A percentile compares a stretch with the other conserved stretches of the same genome.
These are phyloP conservation scores for Carterocephalus palaemon DNA, from an alignment of 2,888 invertebrate genomes.

Conservation along the genomic window DNA sequence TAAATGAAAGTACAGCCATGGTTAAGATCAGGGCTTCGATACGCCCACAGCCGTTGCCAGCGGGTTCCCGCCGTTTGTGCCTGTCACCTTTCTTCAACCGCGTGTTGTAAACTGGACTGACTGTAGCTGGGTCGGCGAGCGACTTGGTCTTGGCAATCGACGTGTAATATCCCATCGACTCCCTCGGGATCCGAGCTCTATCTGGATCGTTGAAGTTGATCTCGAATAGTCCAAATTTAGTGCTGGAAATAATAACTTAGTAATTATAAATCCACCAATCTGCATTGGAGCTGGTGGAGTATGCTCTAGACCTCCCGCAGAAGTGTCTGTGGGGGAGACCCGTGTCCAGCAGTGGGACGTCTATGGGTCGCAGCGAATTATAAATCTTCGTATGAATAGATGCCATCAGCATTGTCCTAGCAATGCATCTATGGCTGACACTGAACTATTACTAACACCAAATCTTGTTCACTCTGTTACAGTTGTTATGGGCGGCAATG, in stretches of 20 bases:
- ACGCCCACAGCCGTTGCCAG: neutral
- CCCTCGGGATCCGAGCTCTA: constrained; percentile 32
- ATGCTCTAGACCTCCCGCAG: too few species aligned
- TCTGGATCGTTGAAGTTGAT: constrained; percentile 35
- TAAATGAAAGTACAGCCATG: neutral
- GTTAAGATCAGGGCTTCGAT: neutral
- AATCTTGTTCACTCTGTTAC: too few species aligned
- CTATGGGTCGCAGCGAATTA: too few species aligned
- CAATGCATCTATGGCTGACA: neutral
- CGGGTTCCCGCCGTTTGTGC: constrained; percentile 5
- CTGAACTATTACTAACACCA: neutral
- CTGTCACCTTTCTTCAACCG: neutral
- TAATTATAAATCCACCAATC: neutral
- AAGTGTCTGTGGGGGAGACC: too few species aligned
- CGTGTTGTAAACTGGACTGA: neutral
- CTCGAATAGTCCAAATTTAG: constrained; percentile 38
- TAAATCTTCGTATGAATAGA: neutral
- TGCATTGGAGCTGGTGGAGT: too few species aligned
- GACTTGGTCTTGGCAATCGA: constrained; percentile 34
- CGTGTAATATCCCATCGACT: constrained; percentile 50
- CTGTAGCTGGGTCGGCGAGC: constrained; percentile 25
- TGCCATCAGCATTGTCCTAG: neutral
- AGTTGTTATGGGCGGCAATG: too few species aligned
- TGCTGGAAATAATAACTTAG: constrained; percentile 29
- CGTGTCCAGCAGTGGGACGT: too few species aligned